phyloP scores from a whole-genome alignment of 2,888 invertebrate genomes.

The Apotomis betuletana region DNA sequence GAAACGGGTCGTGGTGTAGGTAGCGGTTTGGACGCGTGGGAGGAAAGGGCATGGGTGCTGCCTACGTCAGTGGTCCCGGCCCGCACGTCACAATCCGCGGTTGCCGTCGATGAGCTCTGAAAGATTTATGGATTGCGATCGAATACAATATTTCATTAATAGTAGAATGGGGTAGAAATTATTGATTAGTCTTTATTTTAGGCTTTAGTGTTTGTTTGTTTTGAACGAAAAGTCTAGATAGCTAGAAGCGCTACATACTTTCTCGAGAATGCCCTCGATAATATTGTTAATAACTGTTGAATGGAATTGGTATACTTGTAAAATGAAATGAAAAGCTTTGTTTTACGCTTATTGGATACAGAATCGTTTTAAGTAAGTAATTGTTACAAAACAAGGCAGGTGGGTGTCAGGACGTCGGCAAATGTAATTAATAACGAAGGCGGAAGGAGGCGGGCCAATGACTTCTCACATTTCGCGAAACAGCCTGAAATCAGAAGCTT shows the following conservation, averaged over 20 bases:
- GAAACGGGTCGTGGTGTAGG: conserved; percentile 23
- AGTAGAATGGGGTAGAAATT: neutral
- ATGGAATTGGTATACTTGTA: neutral
- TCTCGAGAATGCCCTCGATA: too few relatives aligned
- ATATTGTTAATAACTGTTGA: neutral
- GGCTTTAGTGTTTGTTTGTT: too few relatives aligned
- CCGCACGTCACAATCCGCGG: conserved; percentile 49
- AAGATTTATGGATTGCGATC: conserved; percentile 27
- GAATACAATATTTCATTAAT: neutral
- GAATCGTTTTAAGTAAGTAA: neutral
- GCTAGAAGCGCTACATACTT: too few relatives aligned
- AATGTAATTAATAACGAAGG: neutral
- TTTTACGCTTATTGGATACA: too few relatives aligned
- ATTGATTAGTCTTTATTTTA: neutral
- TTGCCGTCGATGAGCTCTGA: conserved; percentile 35
- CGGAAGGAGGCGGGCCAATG: neutral
- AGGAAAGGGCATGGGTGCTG: conserved; percentile 68
- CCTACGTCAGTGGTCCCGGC: conserved; percentile 69
- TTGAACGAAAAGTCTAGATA: too few relatives aligned
- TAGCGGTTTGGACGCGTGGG: conserved; percentile 60
- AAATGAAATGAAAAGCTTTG: too few relatives aligned
- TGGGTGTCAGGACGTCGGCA: neutral
- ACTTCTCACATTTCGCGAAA: conserved; percentile 7
- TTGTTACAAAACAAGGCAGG: neutral
- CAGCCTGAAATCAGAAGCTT: conserved; percentile 19